Percentiles rank a stretch among this genome's conserved stretches.
Evolutionary conservation across 53 echinoderm and acorn worm genomes (phyloP).

Genomic region (Antedon mediterranea): DNA sequence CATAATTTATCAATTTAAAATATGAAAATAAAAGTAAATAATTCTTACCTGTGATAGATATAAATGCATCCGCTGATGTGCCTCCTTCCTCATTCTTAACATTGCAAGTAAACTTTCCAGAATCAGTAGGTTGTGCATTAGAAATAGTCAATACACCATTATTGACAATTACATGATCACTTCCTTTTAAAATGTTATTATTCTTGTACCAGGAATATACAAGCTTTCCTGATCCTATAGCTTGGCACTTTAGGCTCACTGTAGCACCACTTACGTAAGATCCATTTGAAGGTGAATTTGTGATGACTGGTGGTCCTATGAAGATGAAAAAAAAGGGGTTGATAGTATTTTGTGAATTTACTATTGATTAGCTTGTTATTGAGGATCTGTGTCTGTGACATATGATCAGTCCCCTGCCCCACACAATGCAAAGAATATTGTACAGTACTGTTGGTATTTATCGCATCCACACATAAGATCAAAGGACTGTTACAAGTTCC

Average conservation of each 20-base stretch:
- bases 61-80: conserved; percentile 23
- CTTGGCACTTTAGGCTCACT: conserved; percentile 37
- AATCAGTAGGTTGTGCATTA: conserved; percentile 30
- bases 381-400: no score
- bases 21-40: no score
- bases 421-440: no score
- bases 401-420: no score
- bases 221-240: conserved; percentile 65
- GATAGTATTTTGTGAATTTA: no score
- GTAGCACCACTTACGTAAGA: conserved; percentile 50
- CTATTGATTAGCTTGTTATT: no score
- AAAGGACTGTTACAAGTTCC: no score
- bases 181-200: conserved; percentile 6
- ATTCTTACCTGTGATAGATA: conserved; percentile 53
- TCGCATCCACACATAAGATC: neutral
- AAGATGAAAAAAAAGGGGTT: neutral
- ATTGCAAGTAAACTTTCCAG: conserved; percentile 50
- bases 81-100: conserved; percentile 51
- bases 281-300: conserved; percentile 33
- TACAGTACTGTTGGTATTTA: no score
- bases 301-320: conserved; percentile 64
- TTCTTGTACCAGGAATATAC: conserved; percentile 51
- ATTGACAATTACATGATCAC: conserved; percentile 6
- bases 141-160: conserved; percentile 31
- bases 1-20: no score